phyloP scores from a whole-genome alignment of 2,797 vertebrate species.

The Cynodonichthys magdalenae region DNA sequence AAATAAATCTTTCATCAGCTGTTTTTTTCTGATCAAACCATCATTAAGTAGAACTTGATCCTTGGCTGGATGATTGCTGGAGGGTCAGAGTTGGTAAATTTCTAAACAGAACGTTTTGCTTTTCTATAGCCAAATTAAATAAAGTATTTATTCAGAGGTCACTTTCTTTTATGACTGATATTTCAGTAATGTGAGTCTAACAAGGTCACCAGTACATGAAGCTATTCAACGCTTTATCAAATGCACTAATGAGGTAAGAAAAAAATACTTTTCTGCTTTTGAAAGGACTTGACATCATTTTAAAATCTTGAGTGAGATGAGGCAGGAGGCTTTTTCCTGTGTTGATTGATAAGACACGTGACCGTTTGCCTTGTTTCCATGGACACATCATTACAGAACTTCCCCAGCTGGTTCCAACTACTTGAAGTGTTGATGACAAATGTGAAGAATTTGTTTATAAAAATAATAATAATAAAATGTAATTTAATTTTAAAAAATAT shows the following conservation, averaged over 20 bases:
- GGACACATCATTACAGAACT: constrained; percentile 79
- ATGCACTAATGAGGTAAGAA: constrained; percentile 16
- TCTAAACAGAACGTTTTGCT: neutral
- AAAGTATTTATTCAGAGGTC: neutral
- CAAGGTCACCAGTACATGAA: neutral
- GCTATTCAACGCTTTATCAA: constrained; percentile 16
- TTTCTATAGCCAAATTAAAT: too few relatives aligned
- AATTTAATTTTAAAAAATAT: constrained; percentile 3
- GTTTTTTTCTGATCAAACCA: constrained; percentile 13
- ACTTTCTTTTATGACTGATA: neutral
- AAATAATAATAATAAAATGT: neutral
- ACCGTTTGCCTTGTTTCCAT: constrained; percentile 79
- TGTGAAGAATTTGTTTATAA: constrained; percentile 54
- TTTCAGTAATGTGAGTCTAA: constrained; percentile 10
- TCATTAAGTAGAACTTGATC: constrained; percentile 15
- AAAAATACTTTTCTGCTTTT: constrained; percentile 12
- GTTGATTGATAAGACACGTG: constrained; percentile 63
- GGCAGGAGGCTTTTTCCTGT: constrained; percentile 53
- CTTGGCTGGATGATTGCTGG: constrained; percentile 7
- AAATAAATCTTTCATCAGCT: neutral
- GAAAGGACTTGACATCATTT: constrained; percentile 43
- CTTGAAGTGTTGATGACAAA: constrained; percentile 61
- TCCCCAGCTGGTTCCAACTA: constrained; percentile 71
- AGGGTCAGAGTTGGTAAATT: constrained; percentile 1
- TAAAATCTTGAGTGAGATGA: constrained; percentile 36